These are phyloP conservation scores for Pyrrhura leucotis DNA, from an alignment of 2,797 vertebrate genomes.

Conservation along the genomic window DNA sequence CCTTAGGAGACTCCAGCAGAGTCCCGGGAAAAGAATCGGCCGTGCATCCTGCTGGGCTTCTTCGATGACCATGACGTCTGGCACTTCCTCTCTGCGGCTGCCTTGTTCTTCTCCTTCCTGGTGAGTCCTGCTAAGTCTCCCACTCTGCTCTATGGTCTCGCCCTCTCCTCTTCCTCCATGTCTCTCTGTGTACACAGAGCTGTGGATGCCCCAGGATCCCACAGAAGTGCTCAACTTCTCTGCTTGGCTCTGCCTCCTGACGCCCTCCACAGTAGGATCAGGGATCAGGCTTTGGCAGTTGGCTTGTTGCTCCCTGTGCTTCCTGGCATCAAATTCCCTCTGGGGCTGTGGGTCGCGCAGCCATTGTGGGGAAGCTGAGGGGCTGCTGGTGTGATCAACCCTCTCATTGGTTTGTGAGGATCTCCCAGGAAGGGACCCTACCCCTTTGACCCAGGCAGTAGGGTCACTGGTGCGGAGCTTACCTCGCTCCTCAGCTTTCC, in stretches of 20 bases:
- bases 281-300: neutral
- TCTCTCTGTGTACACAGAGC: neutral
- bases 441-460: neutral
- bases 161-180: neutral
- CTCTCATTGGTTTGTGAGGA: neutral
- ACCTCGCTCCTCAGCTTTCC: neutral
- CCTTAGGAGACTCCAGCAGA: conserved; percentile 80
- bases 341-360: neutral
- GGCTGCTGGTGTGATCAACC: neutral
- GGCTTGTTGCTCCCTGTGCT: neutral
- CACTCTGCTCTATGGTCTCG: neutral
- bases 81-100: conserved; percentile 83
- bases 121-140: conserved; percentile 63
- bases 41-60: conserved; percentile 79
- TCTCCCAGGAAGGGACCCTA: neutral
- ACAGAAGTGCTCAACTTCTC: neutral
- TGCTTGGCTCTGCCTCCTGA: neutral
- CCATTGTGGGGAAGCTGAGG: neutral
- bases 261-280: neutral
- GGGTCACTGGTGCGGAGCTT: neutral
- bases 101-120: conserved; percentile 85
- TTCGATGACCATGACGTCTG: conserved; percentile 84
- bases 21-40: conserved; percentile 81
- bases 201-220: neutral
- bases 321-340: neutral